phyloP scores from a whole-genome alignment of 2,888 invertebrate species.

The Hydrotaea cyrtoneurina region DNA sequence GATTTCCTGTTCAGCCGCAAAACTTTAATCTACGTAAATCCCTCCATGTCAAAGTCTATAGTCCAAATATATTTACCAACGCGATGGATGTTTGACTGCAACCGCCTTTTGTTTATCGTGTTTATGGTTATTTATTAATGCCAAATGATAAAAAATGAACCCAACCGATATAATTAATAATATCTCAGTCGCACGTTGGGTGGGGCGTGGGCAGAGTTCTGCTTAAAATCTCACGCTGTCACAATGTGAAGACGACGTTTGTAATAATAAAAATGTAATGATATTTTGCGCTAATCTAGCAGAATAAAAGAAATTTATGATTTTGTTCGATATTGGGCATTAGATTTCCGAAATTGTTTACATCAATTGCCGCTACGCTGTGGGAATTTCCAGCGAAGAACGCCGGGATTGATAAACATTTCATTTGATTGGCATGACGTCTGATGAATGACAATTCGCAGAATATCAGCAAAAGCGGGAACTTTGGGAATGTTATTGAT shows the following conservation, averaged over 20 bases:
- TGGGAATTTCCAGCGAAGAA: background rate
- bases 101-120: background rate
- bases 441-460: background rate
- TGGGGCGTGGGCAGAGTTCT: constrained; percentile 12
- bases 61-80: background rate
- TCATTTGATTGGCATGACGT: background rate
- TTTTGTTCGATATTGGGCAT: background rate
- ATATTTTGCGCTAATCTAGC: background rate
- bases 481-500: no score
- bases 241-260: background rate
- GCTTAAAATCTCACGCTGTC: constrained; percentile 43
- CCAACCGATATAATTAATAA: constrained; percentile 21
- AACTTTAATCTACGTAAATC: constrained; percentile 26
- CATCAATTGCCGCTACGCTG: background rate
- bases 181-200: background rate
- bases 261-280: background rate
- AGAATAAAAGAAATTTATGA: background rate
- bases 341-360: background rate
- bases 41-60: constrained; percentile 12
- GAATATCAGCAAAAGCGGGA: background rate
- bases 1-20: background rate
- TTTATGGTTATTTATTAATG: constrained; percentile 18
- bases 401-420: background rate
- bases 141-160: constrained; percentile 22
- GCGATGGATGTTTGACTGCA: background rate